Percentiles rank a stretch among this genome's conserved stretches.
phyloP scores from a whole-genome alignment of 2,888 invertebrate species.

The Syritta pipiens region DNA sequence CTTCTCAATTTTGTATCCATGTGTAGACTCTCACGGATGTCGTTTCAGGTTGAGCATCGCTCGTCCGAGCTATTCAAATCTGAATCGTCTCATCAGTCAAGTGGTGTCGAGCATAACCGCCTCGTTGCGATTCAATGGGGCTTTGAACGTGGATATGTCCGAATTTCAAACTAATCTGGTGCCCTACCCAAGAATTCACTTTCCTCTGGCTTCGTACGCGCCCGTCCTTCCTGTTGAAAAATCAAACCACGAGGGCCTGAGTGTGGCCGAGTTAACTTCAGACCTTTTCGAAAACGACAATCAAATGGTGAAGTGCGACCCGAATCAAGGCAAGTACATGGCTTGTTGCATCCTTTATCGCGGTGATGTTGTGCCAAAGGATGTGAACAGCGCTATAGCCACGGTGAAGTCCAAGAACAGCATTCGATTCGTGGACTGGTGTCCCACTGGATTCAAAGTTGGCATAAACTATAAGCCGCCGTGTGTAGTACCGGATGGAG shows the following conservation, averaged over 20 bases:
- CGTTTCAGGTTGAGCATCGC: constrained; percentile 80
- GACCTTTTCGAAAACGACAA: constrained; percentile 92
- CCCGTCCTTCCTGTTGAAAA: constrained; percentile 87
- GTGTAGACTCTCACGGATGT: not conserved
- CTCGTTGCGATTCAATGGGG: constrained; percentile 90
- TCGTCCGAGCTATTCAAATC: constrained; percentile 83
- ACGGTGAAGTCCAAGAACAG: constrained; percentile 85
- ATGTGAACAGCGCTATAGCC: constrained; percentile 89
- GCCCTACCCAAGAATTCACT: constrained; percentile 93
- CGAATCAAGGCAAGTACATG: constrained; percentile 90
- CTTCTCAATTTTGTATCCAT: not conserved
- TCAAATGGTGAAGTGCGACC: constrained; percentile 93
- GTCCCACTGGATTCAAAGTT: constrained; percentile 92
- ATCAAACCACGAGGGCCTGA: constrained; percentile 86
- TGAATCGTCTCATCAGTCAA: constrained; percentile 83
- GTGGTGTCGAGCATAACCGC: constrained; percentile 91
- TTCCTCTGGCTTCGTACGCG: constrained; percentile 87
- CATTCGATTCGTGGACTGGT: constrained; percentile 93
- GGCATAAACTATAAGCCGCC: constrained; percentile 91
- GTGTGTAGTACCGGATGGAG: constrained; percentile 85
- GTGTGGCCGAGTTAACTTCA: constrained; percentile 89
- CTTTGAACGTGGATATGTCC: constrained; percentile 90
- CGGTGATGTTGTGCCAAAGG: constrained; percentile 92
- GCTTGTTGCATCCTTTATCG: constrained; percentile 89
- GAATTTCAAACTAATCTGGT: constrained; percentile 93